These are phyloP conservation scores for Budorcas taxicolor DNA, from an alignment of 2,113 vertebrate species.

Conservation along the genomic window DNA sequence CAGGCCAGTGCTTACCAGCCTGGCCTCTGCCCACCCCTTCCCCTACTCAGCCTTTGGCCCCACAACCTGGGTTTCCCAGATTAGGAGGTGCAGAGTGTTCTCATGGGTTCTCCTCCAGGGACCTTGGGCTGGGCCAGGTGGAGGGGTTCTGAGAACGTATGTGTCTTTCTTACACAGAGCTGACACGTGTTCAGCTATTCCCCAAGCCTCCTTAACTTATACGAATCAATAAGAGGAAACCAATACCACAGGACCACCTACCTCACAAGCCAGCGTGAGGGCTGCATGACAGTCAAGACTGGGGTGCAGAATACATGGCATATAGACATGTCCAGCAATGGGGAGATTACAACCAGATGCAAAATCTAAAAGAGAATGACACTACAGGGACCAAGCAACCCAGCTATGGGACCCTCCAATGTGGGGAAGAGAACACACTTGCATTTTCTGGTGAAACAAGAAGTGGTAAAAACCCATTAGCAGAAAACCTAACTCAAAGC, in stretches of 20 bases:
- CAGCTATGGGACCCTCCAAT: not conserved
- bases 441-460: not conserved
- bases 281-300: not conserved
- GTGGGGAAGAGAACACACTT: not conserved
- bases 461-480: not conserved
- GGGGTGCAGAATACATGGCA: not conserved
- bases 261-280: not conserved
- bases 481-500: not conserved
- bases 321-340: not conserved
- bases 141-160: not conserved
- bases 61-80: not conserved
- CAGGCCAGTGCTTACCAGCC: too few species aligned
- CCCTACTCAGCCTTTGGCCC: not conserved
- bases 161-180: not conserved
- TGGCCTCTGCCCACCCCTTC: not conserved
- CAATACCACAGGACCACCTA: not conserved
- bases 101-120: not conserved
- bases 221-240: not conserved
- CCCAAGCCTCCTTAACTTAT: not conserved
- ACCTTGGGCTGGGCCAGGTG: not conserved
- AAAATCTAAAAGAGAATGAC: not conserved
- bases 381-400: not conserved
- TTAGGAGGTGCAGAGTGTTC: not conserved
- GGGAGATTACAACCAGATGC: not conserved
- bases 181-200: not conserved